Evolutionary conservation across 2,113 vertebrate genomes (phyloP).

Genomic region (Phrynosoma blainvillii): DNA sequence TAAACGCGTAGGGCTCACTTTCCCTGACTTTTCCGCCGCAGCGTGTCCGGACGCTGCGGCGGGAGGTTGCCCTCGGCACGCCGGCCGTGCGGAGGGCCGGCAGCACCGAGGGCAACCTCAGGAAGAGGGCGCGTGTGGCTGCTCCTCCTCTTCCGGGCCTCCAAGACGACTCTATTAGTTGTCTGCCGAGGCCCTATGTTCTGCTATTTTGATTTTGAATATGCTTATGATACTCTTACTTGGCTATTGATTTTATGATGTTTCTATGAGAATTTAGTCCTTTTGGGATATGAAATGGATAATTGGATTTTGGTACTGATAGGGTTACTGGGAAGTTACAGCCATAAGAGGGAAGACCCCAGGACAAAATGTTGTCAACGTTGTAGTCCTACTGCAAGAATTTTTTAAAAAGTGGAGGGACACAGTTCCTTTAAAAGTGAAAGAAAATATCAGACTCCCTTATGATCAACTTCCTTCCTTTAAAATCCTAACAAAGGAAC

Average conservation of each 20-base stretch:
- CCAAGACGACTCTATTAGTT: too few species aligned
- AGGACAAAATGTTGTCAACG: too few species aligned
- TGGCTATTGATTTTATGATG: not conserved
- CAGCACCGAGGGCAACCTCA: too few species aligned
- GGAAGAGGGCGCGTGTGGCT: too few species aligned
- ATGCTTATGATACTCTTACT: not conserved
- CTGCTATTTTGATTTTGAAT: not conserved
- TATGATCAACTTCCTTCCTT: fast-evolving
- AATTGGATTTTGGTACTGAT: not conserved
- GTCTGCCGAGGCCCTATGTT: too few species aligned
- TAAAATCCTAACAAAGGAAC: not conserved
- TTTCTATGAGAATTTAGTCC: not conserved
- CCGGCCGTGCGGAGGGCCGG: too few species aligned
- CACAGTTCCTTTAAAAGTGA: not conserved
- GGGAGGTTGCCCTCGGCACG: too few species aligned
- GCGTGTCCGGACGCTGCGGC: too few species aligned
- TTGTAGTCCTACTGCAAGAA: not conserved
- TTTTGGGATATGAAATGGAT: not conserved
- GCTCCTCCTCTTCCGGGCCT: too few species aligned
- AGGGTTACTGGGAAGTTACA: not conserved
- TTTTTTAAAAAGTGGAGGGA: not conserved
- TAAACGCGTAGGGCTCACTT: too few species aligned
- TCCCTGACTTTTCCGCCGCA: too few species aligned
- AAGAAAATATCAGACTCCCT: constrained; percentile 10
- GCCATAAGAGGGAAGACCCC: not conserved